phyloP scores from a whole-genome alignment of 2,888 invertebrate genomes.

The Mantis religiosa region DNA sequence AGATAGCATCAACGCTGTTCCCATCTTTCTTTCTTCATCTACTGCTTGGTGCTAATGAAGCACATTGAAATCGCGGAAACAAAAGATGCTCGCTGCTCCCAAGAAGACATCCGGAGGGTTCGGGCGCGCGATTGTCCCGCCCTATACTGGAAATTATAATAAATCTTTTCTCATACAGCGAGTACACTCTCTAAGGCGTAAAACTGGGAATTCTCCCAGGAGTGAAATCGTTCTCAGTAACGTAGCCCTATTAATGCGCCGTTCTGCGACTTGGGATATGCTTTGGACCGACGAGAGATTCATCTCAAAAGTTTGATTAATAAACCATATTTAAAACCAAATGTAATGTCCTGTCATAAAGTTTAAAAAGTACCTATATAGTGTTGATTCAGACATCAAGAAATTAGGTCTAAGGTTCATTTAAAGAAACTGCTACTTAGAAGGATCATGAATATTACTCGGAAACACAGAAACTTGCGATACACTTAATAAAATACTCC shows the following conservation, averaged over 20 bases:
- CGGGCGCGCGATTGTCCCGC: background rate
- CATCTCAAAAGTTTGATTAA: too few relatives aligned
- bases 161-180: background rate
- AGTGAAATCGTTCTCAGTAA: background rate
- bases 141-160: background rate
- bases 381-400: too few relatives aligned
- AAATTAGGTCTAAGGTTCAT: too few relatives aligned
- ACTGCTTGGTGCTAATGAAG: constrained; percentile 20
- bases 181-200: background rate
- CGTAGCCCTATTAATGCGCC: background rate
- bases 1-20: background rate
- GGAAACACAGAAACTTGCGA: too few relatives aligned
- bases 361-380: too few relatives aligned
- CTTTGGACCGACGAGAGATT: too few relatives aligned
- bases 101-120: background rate
- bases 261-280: too few relatives aligned
- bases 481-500: too few relatives aligned
- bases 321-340: too few relatives aligned
- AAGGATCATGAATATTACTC: too few relatives aligned
- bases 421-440: too few relatives aligned
- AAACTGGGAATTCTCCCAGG: background rate
- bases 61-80: constrained; percentile 20
- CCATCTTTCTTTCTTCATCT: background rate
- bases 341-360: too few relatives aligned
- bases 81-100: background rate